Base-by-base conservation (phyloP, 2,888 invertebrate genomes). In the Drosophila paucipuncta region DNA sequence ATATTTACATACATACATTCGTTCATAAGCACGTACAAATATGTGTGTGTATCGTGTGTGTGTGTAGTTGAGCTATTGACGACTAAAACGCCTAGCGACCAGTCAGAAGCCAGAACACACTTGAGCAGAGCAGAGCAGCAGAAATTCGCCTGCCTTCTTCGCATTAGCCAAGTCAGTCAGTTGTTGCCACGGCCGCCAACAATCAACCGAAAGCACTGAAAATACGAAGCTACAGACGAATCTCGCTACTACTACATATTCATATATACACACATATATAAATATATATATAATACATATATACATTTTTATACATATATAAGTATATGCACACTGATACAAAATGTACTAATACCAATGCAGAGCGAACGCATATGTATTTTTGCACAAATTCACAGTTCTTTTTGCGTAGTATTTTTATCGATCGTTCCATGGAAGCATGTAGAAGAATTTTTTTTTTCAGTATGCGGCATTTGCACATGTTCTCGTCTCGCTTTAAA, bases 401-500 rank as follows among this genome's bases (percentile, higher is more conserved):
- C 85, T 89, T 92, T 92, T 92, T 92, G 92, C 92, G 92, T 92
- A 91, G 90, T 92, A 92, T 91, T 91, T 91, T 91, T 92, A 92
- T 92, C 91, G 92, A 92, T 92, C 90, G 90, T 68, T 83, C 53
- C 53, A 65, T 78, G 74, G 68, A 71, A 80, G 75, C 75, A 71
- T 74, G 68, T 73, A 73, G 75, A 83, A 80, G 68, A 68, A 65
- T 65, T 37, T 50, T 54, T 59, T 33, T 72, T 82, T 75, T 54
- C 39, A 73, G 41, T 49, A 75, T 69, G 80, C 83, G 83, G 80
- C 71, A 61, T 83, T 74, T 69, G 67, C 72, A 73, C 78, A 77
- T 72, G 69, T 66, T 75, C 25, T 47, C 47, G 16, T 16, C 16
- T 9, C 59, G 74, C 47, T 50, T 22, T 66, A 22, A 13, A 47